Evolutionary conservation across 2,888 invertebrate genomes (phyloP).

Genomic region (Catocala nupta): DNA sequence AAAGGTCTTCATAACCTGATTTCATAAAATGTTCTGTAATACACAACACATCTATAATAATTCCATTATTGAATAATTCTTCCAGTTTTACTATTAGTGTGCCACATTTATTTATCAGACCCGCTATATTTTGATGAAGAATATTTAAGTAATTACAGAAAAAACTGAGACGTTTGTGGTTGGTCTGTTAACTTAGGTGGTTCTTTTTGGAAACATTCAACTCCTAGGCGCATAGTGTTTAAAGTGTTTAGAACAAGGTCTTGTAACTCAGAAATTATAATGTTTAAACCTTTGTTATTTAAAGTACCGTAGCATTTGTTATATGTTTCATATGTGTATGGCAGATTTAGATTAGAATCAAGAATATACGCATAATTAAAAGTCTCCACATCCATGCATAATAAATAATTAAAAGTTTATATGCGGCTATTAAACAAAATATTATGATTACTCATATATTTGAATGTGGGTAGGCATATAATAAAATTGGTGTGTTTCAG

Average conservation of each 20-base stretch:
- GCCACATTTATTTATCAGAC: no score
- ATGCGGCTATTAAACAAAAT: constrained; percentile 1
- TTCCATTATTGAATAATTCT: no score
- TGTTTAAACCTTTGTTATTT: neutral
- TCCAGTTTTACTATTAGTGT: no score
- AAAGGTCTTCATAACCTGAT: no score
- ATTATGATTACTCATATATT: neutral
- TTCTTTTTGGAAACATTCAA: neutral
- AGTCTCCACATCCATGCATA: neutral
- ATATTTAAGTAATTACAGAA: no score
- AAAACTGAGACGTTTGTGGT: no score
- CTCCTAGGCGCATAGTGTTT: neutral
- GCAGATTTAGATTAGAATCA: neutral
- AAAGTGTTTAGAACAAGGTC: neutral
- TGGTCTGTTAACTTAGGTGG: no score
- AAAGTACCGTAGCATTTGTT: neutral
- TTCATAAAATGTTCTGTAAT: no score
- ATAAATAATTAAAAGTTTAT: neutral
- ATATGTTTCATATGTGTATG: neutral
- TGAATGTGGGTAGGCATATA: neutral
- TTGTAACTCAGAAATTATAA: neutral
- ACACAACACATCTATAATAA: no score
- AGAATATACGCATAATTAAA: neutral
- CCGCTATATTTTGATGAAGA: no score
- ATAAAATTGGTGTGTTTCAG: neutral